Conservation (phyloP, 2,888 invertebrate species). For the Synanthedon myopaeformis region DNA sequence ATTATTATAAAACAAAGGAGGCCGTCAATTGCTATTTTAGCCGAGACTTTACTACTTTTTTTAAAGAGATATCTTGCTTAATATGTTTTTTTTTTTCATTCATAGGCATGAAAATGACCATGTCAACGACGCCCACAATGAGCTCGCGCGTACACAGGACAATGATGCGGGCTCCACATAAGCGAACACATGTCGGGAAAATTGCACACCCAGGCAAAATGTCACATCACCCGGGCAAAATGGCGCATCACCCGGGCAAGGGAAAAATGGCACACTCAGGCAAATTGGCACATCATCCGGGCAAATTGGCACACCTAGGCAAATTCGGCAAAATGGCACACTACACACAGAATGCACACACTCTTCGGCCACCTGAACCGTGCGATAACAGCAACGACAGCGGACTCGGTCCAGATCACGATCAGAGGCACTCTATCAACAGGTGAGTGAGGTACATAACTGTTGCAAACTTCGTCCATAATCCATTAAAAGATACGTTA, state of each 20-base stretch:
- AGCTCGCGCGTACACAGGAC: slow-evolving; percentile 76
- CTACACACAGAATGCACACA: slow-evolving; percentile 54
- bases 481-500: too few species aligned
- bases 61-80: slow-evolving; percentile 4
- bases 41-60: too few species aligned
- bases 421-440: slow-evolving; percentile 67
- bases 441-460: slow-evolving; percentile 45
- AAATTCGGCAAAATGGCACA: slow-evolving; percentile 52
- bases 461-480: too few species aligned
- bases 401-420: slow-evolving; percentile 86
- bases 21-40: too few species aligned
- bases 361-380: slow-evolving; percentile 65
- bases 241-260: slow-evolving; percentile 44
- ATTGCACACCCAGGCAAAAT: slow-evolving; percentile 54
- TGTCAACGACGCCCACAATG: slow-evolving; percentile 76
- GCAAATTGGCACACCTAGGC: slow-evolving; percentile 45
- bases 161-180: slow-evolving; percentile 76
- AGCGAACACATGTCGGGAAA: slow-evolving; percentile 66
- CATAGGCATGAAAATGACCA: slow-evolving; percentile 80
- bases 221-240: slow-evolving; percentile 44
- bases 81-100: slow-evolving; percentile 41
- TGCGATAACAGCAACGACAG: slow-evolving; percentile 93
- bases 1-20: too few species aligned
- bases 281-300: slow-evolving; percentile 32
- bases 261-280: slow-evolving; percentile 40